Evolutionary conservation across 1,140 invertebrate species (phyloP).

Genomic region (Macrocentrus cingulum): DNA sequence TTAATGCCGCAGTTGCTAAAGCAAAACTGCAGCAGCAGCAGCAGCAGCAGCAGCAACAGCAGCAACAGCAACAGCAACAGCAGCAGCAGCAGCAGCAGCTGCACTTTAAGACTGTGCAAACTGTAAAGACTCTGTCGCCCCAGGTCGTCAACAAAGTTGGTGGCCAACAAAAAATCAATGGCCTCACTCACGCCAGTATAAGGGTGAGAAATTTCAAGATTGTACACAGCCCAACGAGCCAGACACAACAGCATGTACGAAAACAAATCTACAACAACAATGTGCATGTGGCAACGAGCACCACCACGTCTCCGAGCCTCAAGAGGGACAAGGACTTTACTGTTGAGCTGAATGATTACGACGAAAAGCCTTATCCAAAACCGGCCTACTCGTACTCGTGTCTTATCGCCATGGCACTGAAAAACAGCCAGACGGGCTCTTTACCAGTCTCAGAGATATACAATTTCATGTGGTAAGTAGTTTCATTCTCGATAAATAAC

Average conservation of each 20-base stretch:
- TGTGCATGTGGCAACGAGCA: constrained; percentile 49
- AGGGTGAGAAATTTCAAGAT: constrained; percentile 58
- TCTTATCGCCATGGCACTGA: constrained; percentile 95
- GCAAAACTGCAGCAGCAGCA: constrained; percentile 8
- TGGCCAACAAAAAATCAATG: constrained; percentile 40
- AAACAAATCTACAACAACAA: constrained; percentile 58
- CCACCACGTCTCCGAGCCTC: constrained; percentile 32
- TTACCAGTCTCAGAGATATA: constrained; percentile 98
- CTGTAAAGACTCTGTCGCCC: constrained; percentile 44
- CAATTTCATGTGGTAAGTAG: constrained; percentile 94
- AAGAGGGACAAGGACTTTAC: constrained; percentile 49
- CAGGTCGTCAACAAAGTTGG: constrained; percentile 36
- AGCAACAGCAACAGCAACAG: constrained; percentile 17
- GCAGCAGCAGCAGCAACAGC: constrained; percentile 20
- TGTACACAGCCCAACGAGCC: constrained; percentile 35
- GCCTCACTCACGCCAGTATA: constrained; percentile 50
- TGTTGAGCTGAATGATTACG: constrained; percentile 52
- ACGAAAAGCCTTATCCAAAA: constrained; percentile 83
- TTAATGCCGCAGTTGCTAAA: neutral
- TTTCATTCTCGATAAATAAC: constrained; percentile 8
- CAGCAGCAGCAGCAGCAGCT: constrained; percentile 37
- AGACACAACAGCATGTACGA: constrained; percentile 45
- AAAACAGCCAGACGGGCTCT: constrained; percentile 91
- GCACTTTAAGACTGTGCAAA: constrained; percentile 28
- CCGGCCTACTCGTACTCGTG: constrained; percentile 97